phyloP scores from a whole-genome alignment of 2,888 invertebrate species.

The Archips crataeganus region DNA sequence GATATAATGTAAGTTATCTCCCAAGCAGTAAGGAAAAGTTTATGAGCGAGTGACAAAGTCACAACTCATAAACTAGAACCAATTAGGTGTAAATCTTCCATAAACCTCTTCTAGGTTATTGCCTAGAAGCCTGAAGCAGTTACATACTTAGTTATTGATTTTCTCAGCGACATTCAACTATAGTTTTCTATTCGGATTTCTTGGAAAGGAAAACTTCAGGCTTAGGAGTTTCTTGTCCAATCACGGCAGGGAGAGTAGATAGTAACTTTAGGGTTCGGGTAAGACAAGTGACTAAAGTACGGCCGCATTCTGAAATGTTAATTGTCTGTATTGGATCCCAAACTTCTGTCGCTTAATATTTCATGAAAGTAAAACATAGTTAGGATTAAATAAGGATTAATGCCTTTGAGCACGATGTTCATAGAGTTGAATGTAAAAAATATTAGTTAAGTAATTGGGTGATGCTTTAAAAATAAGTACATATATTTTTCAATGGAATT shows the following conservation, averaged over 20 bases:
- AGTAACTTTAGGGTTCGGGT: background rate
- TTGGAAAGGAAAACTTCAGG: background rate
- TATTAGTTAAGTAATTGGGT: too few species aligned
- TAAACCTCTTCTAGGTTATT: background rate
- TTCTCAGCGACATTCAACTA: background rate
- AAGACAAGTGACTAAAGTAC: background rate
- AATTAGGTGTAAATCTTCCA: background rate
- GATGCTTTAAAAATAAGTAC: too few species aligned
- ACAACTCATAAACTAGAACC: background rate
- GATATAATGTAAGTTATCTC: background rate
- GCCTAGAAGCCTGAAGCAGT: background rate
- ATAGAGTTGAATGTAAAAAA: too few species aligned
- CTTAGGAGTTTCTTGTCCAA: background rate
- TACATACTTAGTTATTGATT: background rate
- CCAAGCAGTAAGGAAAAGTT: background rate
- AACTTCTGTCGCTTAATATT: too few species aligned
- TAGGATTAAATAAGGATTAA: too few species aligned
- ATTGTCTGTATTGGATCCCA: too few species aligned
- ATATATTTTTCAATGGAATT: too few species aligned
- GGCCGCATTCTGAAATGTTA: too few species aligned
- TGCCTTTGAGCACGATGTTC: too few species aligned
- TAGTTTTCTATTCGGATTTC: background rate
- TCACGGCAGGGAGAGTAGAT: background rate
- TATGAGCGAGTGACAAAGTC: constrained; percentile 1
- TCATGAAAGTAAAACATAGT: too few species aligned